Conservation (phyloP, 2,888 invertebrate genomes). For the Tachystola acroxantha region DNA sequence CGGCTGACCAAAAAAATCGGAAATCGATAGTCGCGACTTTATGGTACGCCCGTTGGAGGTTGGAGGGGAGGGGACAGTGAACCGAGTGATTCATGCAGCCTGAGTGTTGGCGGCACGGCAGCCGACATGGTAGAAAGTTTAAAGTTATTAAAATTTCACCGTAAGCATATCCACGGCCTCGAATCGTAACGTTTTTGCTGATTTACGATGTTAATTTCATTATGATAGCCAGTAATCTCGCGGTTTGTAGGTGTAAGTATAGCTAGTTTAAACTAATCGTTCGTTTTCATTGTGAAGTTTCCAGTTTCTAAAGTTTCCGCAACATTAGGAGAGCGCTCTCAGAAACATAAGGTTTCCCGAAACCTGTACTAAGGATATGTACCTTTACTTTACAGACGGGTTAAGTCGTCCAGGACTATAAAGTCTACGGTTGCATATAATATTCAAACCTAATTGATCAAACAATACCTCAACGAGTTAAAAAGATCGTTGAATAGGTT, state of each 20-base stretch:
- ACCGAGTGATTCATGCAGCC: conserved; percentile 30
- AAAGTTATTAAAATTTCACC: conserved; percentile 72
- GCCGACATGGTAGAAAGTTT: conserved; percentile 60
- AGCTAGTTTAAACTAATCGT: not conserved
- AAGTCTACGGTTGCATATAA: too few species aligned
- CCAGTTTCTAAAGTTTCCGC: too few species aligned
- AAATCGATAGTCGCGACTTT: conserved; percentile 28
- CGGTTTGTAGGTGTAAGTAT: too few species aligned
- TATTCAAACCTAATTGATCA: too few species aligned
- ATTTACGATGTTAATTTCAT: conserved; percentile 27
- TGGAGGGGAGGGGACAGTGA: conserved; percentile 49
- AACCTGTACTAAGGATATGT: too few species aligned
- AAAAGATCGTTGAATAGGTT: too few species aligned
- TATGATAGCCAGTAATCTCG: not conserved
- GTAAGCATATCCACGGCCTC: conserved; percentile 42
- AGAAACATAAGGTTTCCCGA: too few species aligned
- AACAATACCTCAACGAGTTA: too few species aligned
- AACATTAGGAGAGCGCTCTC: too few species aligned
- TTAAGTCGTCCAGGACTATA: too few species aligned
- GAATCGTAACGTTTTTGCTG: conserved; percentile 16
- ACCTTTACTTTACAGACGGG: too few species aligned
- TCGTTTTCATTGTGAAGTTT: too few species aligned
- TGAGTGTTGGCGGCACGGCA: conserved; percentile 14
- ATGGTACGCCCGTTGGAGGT: not conserved
- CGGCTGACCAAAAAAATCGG: conserved; percentile 3